Evolutionary conservation across 2,888 invertebrate genomes (phyloP).

Genomic region (Anarsia innoxiella): DNA sequence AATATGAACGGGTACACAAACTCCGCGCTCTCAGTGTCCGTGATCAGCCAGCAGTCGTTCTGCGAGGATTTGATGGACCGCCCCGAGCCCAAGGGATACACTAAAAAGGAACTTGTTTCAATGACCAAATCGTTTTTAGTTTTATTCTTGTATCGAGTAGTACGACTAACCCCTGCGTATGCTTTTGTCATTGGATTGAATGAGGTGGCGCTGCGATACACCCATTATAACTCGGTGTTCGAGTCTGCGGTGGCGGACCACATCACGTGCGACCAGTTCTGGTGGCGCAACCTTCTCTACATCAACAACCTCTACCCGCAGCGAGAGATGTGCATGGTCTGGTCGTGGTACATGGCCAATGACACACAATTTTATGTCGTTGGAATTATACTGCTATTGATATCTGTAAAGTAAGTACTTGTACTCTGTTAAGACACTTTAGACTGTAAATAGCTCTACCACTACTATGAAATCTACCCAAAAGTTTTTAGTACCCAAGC

Average conservation of each 20-base stretch:
- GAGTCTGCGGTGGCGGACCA: slow-evolving; percentile 82
- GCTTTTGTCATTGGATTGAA: slow-evolving; percentile 85
- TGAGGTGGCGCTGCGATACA: slow-evolving; percentile 82
- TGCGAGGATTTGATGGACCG: slow-evolving; percentile 59
- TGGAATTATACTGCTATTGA: slow-evolving; percentile 77
- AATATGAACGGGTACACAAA: slow-evolving; percentile 64
- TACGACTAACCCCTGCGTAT: slow-evolving; percentile 87
- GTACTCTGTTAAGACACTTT: not conserved
- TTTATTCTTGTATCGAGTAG: slow-evolving; percentile 72
- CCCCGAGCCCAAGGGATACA: slow-evolving; percentile 46
- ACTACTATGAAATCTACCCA: too few species aligned
- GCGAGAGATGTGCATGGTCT: slow-evolving; percentile 86
- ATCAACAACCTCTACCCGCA: slow-evolving; percentile 87
- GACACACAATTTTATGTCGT: slow-evolving; percentile 86
- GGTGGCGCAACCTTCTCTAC: slow-evolving; percentile 91
- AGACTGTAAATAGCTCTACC: not conserved
- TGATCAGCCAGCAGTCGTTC: slow-evolving; percentile 63
- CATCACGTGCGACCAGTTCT: slow-evolving; percentile 82
- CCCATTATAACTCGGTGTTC: slow-evolving; percentile 82
- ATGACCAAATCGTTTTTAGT: slow-evolving; percentile 67
- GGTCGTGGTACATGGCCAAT: slow-evolving; percentile 90
- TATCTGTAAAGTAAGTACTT: slow-evolving; percentile 79
- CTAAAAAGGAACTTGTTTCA: slow-evolving; percentile 45
- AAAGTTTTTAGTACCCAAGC: not conserved
- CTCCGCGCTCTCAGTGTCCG: slow-evolving; percentile 55